These are phyloP conservation scores for Menidia menidia DNA, from an alignment of 2,797 vertebrate species.

Conservation along the genomic window DNA sequence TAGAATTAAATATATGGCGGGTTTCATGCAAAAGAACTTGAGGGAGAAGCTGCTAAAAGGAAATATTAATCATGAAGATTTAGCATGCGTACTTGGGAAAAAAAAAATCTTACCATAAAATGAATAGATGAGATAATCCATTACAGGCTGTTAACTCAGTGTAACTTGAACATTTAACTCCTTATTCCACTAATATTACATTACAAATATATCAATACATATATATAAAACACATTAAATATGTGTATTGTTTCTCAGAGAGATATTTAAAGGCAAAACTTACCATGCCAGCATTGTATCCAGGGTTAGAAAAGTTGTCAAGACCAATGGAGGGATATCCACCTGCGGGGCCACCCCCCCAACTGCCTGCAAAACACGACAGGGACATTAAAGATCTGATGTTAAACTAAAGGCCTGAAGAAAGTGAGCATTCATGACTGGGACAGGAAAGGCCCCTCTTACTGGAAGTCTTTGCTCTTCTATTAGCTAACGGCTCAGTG, in stretches of 20 bases:
- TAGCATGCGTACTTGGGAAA: constrained; percentile 34
- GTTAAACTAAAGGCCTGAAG: background rate
- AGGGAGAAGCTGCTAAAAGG: constrained; percentile 23
- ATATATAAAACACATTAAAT: too few species aligned
- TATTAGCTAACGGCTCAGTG: constrained; percentile 33
- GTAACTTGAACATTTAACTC: constrained; percentile 66
- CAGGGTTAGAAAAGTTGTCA: constrained; percentile 68
- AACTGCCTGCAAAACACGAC: constrained; percentile 83
- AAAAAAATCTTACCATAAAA: constrained; percentile 64
- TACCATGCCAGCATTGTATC: constrained; percentile 87
- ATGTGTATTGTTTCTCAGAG: constrained; percentile 1
- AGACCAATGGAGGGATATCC: constrained; percentile 82
- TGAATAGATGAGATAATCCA: constrained; percentile 51
- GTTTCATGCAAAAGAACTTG: constrained; percentile 52
- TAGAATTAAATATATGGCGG: constrained; percentile 10
- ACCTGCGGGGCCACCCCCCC: constrained; percentile 86
- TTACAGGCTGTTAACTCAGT: constrained; percentile 61
- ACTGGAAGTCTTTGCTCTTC: constrained; percentile 14
- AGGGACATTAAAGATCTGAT: constrained; percentile 5
- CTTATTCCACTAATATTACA: constrained; percentile 39
- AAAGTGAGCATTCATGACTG: background rate
- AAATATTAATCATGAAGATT: constrained; percentile 35
- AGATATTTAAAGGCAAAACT: constrained; percentile 59
- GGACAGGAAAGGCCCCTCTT: constrained; percentile 22
- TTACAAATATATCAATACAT: constrained; percentile 7